Base-by-base conservation (phyloP, 1,140 invertebrate genomes). In the Nasonia longicornis region DNA sequence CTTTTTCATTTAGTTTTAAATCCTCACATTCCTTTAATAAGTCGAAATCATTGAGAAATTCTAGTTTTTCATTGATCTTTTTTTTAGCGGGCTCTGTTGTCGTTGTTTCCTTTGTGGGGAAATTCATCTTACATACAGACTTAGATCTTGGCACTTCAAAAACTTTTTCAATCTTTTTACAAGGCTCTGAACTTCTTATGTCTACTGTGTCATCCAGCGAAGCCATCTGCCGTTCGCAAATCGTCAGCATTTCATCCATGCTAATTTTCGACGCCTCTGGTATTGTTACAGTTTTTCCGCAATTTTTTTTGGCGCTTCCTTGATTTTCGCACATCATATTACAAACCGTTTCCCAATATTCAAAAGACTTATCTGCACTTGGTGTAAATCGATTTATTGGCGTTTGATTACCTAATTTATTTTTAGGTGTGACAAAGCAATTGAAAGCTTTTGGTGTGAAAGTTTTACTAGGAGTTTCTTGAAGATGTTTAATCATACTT, bases 171-270 rank as follows among this genome's bases (percentile, higher is more conserved):
- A 20, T 70, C 14, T 71, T 84, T 48, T 83, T 79, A 64, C 72
- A 82, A 22, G 81, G 81, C 14, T 82, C 81, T 22, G 81, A 82
- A 64, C 6, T 75, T 79, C 81, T 63, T 22, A 82, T 31, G 14
- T 31, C 77, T 20, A 48, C 45, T 42, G 45, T 52, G 1, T 82
- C 78, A 35, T 85, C 77, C n/a, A 87, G 52, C 12, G 82, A 86
- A 48, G 86, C 85, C 86, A 87, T 81, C 80, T 87, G 87, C 45
- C 79, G 38, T 10, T 86, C 85, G 63, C 85, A 86, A 35, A 71
- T 79, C 12, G 71, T 38, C 2, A 78, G 45, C 29, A 87, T 84
- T 20, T 82, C 48, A 71, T 73, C 64, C 77, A 87, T 83, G 31
- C 10, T 75, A 38, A 22, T 69, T 73, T 67, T 79, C 2, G 85